Evolutionary conservation across 2,888 invertebrate genomes (phyloP).

Genomic region (Apomyelois bistriatella): DNA sequence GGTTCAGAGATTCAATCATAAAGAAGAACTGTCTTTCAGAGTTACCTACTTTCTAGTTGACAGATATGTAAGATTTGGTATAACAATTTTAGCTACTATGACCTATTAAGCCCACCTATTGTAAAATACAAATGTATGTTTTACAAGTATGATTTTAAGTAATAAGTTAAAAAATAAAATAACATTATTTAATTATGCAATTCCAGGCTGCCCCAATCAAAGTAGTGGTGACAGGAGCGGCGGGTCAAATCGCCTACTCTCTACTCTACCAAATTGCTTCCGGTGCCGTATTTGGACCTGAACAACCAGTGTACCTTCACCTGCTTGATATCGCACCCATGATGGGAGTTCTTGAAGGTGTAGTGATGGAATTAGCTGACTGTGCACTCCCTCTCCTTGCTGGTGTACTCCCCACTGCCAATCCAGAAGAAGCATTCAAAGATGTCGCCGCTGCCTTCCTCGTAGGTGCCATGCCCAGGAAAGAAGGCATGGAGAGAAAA

Average conservation of each 20-base stretch:
- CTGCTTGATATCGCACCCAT: constrained; percentile 97
- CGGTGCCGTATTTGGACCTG: constrained; percentile 95
- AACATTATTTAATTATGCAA: constrained; percentile 7
- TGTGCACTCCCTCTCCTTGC: constrained; percentile 94
- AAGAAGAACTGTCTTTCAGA: no score
- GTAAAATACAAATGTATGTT: no score
- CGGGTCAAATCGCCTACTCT: constrained; percentile 99
- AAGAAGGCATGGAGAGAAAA: constrained; percentile 98
- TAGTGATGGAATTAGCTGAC: constrained; percentile 98
- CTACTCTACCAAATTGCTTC: constrained; percentile 96
- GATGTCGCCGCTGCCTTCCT: constrained; percentile 97
- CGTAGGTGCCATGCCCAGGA: constrained; percentile 98
- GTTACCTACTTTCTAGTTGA: no score
- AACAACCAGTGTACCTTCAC: constrained; percentile 92
- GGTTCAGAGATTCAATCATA: no score
- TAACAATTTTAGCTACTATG: no score
- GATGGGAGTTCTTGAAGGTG: constrained; percentile 98
- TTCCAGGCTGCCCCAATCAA: constrained; percentile 90
- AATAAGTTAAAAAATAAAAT: no score
- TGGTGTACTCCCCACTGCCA: constrained; percentile 92
- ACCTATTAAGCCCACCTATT: no score
- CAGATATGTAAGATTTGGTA: no score
- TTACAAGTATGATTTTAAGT: no score
- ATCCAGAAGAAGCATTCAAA: constrained; percentile 95
- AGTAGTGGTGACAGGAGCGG: constrained; percentile 98